A percentile compares a stretch with the other conserved stretches of the same genome.
These are phyloP conservation scores for Melipona quadrifasciata DNA, from an alignment of 1,140 invertebrate species.

Conservation along the genomic window DNA sequence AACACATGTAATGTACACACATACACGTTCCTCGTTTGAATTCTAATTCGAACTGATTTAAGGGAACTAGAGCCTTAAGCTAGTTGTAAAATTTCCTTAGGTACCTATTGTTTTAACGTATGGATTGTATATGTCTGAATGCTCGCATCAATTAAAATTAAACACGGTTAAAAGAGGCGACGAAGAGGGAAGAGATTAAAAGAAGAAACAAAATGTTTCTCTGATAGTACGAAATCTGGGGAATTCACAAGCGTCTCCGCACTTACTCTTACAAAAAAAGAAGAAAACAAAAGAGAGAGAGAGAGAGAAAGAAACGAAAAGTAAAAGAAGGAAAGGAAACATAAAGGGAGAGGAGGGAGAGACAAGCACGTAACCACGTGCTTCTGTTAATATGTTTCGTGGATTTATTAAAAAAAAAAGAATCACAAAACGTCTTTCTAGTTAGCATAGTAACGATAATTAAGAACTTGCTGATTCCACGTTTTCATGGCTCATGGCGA, in stretches of 20 bases:
- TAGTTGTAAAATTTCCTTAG: slow-evolving; percentile 65
- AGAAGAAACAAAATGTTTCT: not conserved
- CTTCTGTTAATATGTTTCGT: slow-evolving; percentile 53
- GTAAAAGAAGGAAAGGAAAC: not conserved
- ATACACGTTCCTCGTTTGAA: slow-evolving; percentile 35
- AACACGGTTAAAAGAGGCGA: not conserved
- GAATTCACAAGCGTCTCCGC: slow-evolving; percentile 18
- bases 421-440: slow-evolving; percentile 67
- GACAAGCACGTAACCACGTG: slow-evolving; percentile 32
- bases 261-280: slow-evolving; percentile 15
- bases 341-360: not conserved
- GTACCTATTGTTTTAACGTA: slow-evolving; percentile 64
- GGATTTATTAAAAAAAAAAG: slow-evolving; percentile 46
- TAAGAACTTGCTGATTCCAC: slow-evolving; percentile 66
- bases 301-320: not conserved
- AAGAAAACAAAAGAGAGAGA: not conserved
- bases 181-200: not conserved
- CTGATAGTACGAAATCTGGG: not conserved
- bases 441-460: slow-evolving; percentile 61
- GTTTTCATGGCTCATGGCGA: slow-evolving; percentile 66
- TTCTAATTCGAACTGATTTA: slow-evolving; percentile 59
- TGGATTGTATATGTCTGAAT: slow-evolving; percentile 57
- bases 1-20: not conserved
- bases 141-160: slow-evolving; percentile 40
- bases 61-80: slow-evolving; percentile 59